Conservation (phyloP, 2,113 vertebrate genomes). For the Indicator maculatus region DNA sequence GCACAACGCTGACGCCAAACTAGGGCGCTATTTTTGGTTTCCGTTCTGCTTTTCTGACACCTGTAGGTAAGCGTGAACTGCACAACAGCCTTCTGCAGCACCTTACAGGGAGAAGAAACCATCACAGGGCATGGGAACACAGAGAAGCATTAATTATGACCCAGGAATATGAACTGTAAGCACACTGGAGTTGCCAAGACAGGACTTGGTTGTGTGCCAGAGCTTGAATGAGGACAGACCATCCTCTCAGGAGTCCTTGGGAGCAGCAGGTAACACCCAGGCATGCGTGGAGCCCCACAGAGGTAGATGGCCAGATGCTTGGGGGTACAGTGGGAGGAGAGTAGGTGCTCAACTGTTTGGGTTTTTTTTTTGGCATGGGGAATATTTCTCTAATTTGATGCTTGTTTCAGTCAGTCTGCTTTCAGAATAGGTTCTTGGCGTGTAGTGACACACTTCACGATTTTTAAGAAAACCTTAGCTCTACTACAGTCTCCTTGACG, state of each 20-base stretch:
- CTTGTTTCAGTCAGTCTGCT: not conserved
- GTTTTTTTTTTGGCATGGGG: not conserved
- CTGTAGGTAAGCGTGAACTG: not conserved
- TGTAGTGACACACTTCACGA: not conserved
- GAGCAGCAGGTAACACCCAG: not conserved
- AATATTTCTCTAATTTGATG: not conserved
- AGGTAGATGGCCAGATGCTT: not conserved
- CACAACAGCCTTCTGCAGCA: not conserved
- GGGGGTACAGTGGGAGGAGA: not conserved
- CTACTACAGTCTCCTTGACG: not conserved
- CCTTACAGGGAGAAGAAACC: not conserved
- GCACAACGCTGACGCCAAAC: not conserved
- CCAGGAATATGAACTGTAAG: not conserved
- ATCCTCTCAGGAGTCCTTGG: not conserved
- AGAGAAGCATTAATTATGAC: not conserved
- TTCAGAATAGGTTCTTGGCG: not conserved
- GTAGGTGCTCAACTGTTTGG: rapidly evolving
- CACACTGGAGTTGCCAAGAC: not conserved
- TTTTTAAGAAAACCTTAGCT: not conserved
- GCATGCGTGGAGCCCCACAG: rapidly evolving
- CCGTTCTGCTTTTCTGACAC: not conserved
- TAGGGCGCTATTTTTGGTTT: slow-evolving; percentile 7
- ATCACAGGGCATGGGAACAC: not conserved
- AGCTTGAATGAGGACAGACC: not conserved
- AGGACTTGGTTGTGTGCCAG: not conserved